A percentile compares a stretch with the other conserved stretches of the same genome.
Evolutionary conservation across 2,797 vertebrate species (phyloP).

Genomic region (Acrossocheilus fasciatus): DNA sequence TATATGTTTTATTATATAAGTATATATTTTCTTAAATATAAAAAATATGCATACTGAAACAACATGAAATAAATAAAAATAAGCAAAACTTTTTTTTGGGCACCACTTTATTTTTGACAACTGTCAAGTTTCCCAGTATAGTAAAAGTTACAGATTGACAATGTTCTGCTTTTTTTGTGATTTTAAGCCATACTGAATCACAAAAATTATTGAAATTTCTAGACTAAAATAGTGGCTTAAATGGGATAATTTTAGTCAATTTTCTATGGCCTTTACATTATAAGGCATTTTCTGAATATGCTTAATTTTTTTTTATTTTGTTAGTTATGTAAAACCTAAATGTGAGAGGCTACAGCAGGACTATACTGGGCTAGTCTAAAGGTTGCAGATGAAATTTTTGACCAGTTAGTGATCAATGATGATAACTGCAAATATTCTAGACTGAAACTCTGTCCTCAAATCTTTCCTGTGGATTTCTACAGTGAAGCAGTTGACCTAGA

Average conservation of each 20-base stretch:
- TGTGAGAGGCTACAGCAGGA: background rate
- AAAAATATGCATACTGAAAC: background rate
- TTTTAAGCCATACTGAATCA: background rate
- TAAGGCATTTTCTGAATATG: background rate
- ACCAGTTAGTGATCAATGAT: background rate
- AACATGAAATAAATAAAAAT: background rate
- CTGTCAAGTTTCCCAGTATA: background rate
- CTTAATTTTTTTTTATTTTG: background rate
- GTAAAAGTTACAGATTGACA: background rate
- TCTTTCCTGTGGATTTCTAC: background rate
- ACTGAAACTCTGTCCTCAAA: background rate
- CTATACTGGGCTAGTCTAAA: background rate
- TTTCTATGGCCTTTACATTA: background rate
- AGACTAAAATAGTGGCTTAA: background rate
- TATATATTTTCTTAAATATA: background rate
- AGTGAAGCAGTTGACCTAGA: background rate
- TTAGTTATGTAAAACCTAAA: background rate
- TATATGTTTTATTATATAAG: too few relatives aligned
- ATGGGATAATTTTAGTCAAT: background rate
- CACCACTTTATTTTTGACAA: background rate
- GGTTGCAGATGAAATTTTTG: background rate
- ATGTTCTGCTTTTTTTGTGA: background rate
- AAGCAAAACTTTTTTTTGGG: background rate
- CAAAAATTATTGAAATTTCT: background rate
- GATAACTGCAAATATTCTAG: background rate